A percentile compares a stretch with the other conserved stretches of the same genome.
These are phyloP conservation scores for Eptesicus fuscus DNA, from an alignment of 2,113 vertebrate species.

Conservation along the genomic window DNA sequence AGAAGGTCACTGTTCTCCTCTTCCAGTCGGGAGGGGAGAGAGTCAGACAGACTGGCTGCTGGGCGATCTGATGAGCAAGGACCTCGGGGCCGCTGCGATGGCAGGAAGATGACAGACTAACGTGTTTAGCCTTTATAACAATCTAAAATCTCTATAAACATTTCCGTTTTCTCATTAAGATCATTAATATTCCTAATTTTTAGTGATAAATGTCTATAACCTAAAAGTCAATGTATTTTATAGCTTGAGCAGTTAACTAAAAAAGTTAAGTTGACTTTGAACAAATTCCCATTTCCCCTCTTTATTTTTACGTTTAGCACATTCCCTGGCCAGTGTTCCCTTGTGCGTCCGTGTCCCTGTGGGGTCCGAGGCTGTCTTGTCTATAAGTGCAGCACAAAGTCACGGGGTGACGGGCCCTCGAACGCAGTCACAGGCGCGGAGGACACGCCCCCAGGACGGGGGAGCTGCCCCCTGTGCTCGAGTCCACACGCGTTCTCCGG, in stretches of 20 bases:
- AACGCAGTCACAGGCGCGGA: fast-evolving
- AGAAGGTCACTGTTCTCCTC: neutral
- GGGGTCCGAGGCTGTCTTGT: fast-evolving
- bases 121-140: neutral
- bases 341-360: fast-evolving
- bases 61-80: neutral
- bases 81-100: too few species aligned
- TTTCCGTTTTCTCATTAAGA: neutral
- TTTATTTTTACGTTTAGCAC: neutral
- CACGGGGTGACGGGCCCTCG: fast-evolving
- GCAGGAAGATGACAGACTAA: neutral
- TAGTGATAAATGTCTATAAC: neutral
- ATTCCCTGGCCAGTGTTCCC: neutral
- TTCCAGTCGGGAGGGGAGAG: fast-evolving
- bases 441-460: fast-evolving
- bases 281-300: neutral
- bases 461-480: too few species aligned
- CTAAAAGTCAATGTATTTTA: neutral
- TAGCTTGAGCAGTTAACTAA: slow-evolving; percentile 14
- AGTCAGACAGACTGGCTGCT: fast-evolving
- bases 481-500: fast-evolving
- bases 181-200: slow-evolving; percentile 25
- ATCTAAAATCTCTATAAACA: neutral
- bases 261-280: neutral
- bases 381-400: fast-evolving